These are phyloP conservation scores for Sebastes jordani DNA, from an alignment of 2,797 vertebrate species.

Conservation along the genomic window DNA sequence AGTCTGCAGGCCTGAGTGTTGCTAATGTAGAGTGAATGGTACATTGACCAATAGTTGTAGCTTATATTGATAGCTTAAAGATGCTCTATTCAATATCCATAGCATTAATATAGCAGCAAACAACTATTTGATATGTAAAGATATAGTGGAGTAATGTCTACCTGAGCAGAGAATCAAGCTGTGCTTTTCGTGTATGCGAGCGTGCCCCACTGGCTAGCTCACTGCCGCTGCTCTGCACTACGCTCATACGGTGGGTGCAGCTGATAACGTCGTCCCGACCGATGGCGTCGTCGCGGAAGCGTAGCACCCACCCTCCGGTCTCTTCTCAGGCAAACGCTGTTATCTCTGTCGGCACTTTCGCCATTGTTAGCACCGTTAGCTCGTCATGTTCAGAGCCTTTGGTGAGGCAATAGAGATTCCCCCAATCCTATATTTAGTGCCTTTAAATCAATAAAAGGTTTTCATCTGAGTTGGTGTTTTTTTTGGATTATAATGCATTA, in stretches of 20 bases:
- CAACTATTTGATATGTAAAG: too few relatives aligned
- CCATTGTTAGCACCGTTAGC: not conserved
- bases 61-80: not conserved
- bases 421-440: not conserved
- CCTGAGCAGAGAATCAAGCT: too few relatives aligned
- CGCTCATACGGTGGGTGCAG: too few relatives aligned
- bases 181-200: too few relatives aligned
- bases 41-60: conserved; percentile 21
- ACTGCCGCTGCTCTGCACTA: too few relatives aligned
- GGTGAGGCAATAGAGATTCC: not conserved
- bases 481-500: not conserved
- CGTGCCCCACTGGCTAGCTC: too few relatives aligned
- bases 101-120: not conserved
- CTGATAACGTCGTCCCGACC: too few relatives aligned
- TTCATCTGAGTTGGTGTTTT: not conserved
- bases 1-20: conserved; percentile 6
- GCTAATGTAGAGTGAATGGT: conserved; percentile 26
- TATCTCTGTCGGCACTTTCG: not conserved
- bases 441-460: not conserved
- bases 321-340: not conserved
- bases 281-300: too few relatives aligned
- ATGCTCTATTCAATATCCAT: not conserved
- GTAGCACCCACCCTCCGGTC: too few relatives aligned
- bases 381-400: not conserved
- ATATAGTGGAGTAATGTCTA: too few relatives aligned